These are phyloP conservation scores for Palythoa heliodiscus DNA, from an alignment of 92 coral and sea anemone species.

Conservation along the genomic window DNA sequence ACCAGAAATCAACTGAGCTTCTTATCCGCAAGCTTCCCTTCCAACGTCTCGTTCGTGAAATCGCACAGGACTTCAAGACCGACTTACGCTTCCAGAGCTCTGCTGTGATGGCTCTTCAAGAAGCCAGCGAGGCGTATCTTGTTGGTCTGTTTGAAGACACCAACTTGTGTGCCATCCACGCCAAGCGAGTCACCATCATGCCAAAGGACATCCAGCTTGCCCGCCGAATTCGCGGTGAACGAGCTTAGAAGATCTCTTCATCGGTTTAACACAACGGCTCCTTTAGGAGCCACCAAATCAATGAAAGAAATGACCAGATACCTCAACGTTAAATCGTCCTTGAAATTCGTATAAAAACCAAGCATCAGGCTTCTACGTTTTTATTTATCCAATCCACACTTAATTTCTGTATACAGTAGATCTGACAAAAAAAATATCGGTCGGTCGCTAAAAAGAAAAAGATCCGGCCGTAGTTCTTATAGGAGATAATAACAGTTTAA, in stretches of 20 bases:
- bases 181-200: constrained; percentile 99
- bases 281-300: constrained; percentile 83
- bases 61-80: constrained; percentile 28
- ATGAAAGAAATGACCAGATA: constrained; percentile 19
- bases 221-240: constrained; percentile 96
- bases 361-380: too few species aligned
- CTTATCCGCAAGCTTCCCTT: not conserved
- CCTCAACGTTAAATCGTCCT: not conserved
- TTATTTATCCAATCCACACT: too few species aligned
- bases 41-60: constrained; percentile 43
- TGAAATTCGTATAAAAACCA: too few species aligned
- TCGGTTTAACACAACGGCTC: constrained; percentile 61
- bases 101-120: constrained; percentile 94
- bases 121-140: constrained; percentile 89
- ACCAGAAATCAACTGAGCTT: constrained; percentile 1
- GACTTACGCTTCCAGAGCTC: constrained; percentile 72
- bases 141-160: constrained; percentile 99
- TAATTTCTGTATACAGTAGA: too few species aligned
- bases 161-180: constrained; percentile 99
- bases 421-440: too few species aligned
- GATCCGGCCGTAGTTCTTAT: too few species aligned
- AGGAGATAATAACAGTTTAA: too few species aligned
- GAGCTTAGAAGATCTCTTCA: constrained; percentile 44
- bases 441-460: too few species aligned
- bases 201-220: constrained; percentile 98